Conservation (phyloP, 2,113 vertebrate species). For the Noturus placidus region DNA sequence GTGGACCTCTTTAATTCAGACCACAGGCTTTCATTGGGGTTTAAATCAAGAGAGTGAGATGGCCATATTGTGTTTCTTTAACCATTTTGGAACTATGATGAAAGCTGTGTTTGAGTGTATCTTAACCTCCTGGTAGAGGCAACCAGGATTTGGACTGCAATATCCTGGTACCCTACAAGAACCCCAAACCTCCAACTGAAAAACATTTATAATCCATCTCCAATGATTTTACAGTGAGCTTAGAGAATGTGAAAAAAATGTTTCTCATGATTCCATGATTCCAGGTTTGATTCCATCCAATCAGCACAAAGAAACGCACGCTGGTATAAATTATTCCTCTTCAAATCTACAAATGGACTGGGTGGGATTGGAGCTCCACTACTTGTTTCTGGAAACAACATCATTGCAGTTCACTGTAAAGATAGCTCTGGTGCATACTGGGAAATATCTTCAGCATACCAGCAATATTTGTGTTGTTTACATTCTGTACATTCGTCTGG, state of each 20-base stretch:
- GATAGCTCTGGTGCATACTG: background rate
- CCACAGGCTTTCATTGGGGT: background rate
- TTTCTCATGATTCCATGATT: background rate
- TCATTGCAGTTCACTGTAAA: background rate
- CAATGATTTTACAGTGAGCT: background rate
- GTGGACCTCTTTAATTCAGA: background rate
- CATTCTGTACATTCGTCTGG: background rate
- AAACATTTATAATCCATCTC: background rate
- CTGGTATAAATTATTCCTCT: background rate
- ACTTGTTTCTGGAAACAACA: background rate
- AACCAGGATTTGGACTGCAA: background rate
- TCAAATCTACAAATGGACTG: background rate
- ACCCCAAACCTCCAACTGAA: background rate
- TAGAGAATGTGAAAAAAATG: background rate
- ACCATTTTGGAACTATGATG: background rate
- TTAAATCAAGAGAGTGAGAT: background rate
- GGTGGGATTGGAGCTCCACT: background rate
- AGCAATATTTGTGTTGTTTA: conserved; percentile 4
- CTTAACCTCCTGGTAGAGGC: background rate
- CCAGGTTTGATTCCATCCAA: background rate
- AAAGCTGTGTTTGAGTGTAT: background rate
- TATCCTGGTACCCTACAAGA: background rate
- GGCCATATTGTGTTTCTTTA: background rate
- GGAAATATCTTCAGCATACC: background rate
- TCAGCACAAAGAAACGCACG: background rate